Conservation (phyloP, 2,113 vertebrate genomes). For the Athene noctua region DNA sequence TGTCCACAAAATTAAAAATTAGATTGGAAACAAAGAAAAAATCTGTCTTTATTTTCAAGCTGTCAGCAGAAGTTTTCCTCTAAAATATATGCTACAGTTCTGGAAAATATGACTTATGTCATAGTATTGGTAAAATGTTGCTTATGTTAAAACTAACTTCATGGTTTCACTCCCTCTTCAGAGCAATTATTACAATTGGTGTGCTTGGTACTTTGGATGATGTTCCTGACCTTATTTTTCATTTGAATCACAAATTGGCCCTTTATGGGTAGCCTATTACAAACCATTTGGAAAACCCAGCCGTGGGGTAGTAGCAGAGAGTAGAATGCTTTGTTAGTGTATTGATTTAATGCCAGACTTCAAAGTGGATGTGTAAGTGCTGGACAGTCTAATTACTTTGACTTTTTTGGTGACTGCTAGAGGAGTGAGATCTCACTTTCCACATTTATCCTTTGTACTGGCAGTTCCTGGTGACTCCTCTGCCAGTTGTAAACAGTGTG, state of each 20-base stretch:
- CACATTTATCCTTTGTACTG: conserved; percentile 61
- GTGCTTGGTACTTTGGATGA: background rate
- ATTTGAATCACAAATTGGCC: conserved; percentile 51
- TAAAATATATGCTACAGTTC: background rate
- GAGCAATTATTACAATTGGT: background rate
- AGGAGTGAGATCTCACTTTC: conserved; percentile 67
- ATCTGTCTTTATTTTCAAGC: background rate
- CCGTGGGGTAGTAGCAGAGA: conserved; percentile 36
- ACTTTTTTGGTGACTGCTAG: conserved; percentile 41
- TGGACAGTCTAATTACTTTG: conserved; percentile 52
- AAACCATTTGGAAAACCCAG: conserved; percentile 42
- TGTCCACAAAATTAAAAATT: background rate
- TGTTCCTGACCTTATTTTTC: conserved; percentile 41
- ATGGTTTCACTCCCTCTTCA: background rate
- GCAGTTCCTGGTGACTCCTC: conserved; percentile 55
- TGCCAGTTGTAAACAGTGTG: conserved; percentile 73
- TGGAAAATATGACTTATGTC: background rate
- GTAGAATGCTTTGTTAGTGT: conserved; percentile 40
- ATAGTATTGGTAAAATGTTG: background rate
- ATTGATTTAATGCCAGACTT: conserved; percentile 58
- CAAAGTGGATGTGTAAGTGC: conserved; percentile 39
- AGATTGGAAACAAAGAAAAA: background rate
- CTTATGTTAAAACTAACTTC: background rate
- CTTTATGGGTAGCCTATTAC: conserved; percentile 22
- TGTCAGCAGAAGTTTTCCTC: background rate